Evolutionary conservation across 1,140 invertebrate species (phyloP), one percentile per base, ranked within the genome.

Genomic region (Drosophila cardini): DNA sequence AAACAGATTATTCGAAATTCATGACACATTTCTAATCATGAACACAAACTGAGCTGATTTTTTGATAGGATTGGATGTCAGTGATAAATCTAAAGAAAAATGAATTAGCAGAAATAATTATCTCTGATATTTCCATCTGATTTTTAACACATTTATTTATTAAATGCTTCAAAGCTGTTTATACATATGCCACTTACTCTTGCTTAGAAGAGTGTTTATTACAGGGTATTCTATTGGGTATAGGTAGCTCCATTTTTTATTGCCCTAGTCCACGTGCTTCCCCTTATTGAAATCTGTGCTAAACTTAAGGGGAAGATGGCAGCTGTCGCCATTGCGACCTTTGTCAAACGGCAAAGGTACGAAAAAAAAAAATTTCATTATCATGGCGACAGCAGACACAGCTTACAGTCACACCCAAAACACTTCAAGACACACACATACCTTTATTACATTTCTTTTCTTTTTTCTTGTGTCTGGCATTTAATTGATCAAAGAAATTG

Each of bases 401-500:
- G n/a, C 32, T 50, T 46, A 38, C 32, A 61, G 13, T 5, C 13
- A 42, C 15, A 42, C 46, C 11, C 13, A 48, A 32, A 1, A 34
- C 8, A 13, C n/a, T 26, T 26, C 21, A 26, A 52, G 8, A 52
- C 18, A 42, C 21, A 26, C n/a, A 16, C 15, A 36, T 3, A 8
- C 26, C 10, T 8, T 13, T n/a, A 40, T 13, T 9, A n/a, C 6
- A 53, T 34, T 15, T 13, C 6, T 30, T 52, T n/a, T 40, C 38
- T 32, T 46, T 46, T 55, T 50, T 18, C 42, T 52, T 21, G 38
- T 63, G 36, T 68, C 55, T 60, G 38, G 46, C 53, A 64, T 58
- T 57, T 74, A 84, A 89, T 87, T 87, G 79, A 87, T 80, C 80
- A 87, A 86, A 82, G 63, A 48, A 58, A 45, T 63, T 63, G 50